Evolutionary conservation across 1,140 invertebrate species (phyloP).

Genomic region (Stegodyphus mimosarum): DNA sequence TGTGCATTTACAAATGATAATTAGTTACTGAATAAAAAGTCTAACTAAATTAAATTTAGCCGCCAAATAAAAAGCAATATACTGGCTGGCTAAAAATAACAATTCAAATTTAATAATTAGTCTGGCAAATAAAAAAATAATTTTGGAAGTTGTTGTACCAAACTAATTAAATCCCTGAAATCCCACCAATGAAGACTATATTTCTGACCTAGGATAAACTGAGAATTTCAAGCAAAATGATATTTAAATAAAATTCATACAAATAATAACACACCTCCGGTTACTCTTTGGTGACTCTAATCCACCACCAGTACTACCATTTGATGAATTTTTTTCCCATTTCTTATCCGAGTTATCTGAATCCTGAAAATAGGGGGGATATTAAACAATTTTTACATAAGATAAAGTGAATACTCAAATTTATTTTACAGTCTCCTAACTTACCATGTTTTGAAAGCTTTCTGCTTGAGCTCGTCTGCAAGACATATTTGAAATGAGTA

Average conservation of each 20-base stretch:
- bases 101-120: too few species aligned
- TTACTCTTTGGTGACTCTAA: constrained; percentile 58
- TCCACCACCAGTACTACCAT: constrained; percentile 54
- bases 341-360: constrained; percentile 35
- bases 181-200: too few species aligned
- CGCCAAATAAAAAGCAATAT: too few species aligned
- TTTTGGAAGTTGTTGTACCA: too few species aligned
- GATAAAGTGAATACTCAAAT: constrained; percentile 12
- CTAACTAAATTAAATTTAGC: too few species aligned
- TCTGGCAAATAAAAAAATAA: too few species aligned
- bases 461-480: constrained; percentile 61
- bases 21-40: too few species aligned
- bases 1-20: too few species aligned
- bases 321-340: constrained; percentile 51
- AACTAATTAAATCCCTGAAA: too few species aligned
- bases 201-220: too few species aligned
- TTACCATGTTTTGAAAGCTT: constrained; percentile 40
- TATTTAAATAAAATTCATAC: background rate
- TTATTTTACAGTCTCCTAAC: background rate
- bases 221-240: too few species aligned
- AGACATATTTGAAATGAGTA: background rate
- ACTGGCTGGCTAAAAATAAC: too few species aligned
- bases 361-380: constrained; percentile 17
- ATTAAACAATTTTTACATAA: background rate
- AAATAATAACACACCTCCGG: constrained; percentile 12